These are phyloP conservation scores for Sitodiplosis mosellana DNA, from an alignment of 1,140 invertebrate species.

Conservation along the genomic window DNA sequence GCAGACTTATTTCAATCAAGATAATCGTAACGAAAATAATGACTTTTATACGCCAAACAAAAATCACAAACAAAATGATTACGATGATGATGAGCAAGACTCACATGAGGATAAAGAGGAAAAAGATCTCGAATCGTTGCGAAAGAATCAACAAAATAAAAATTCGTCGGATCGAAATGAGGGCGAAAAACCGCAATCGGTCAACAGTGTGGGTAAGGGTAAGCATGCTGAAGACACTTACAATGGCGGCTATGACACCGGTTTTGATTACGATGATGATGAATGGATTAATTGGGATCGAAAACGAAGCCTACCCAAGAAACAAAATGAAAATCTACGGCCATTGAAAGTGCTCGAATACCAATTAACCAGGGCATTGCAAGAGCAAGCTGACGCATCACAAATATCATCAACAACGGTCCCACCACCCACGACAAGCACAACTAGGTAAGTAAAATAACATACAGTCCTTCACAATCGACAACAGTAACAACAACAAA, in stretches of 20 bases:
- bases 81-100: constrained; percentile 10
- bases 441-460: constrained; percentile 7
- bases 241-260: not conserved
- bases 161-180: too few relatives aligned
- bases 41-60: constrained; percentile 15
- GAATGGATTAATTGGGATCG: constrained; percentile 10
- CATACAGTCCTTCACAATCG: constrained; percentile 8
- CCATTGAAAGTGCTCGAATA: not conserved
- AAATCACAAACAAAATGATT: constrained; percentile 26
- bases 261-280: constrained; percentile 4
- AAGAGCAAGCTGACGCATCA: not conserved
- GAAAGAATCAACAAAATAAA: not conserved
- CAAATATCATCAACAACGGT: constrained; percentile 2
- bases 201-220: too few relatives aligned
- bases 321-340: constrained; percentile 1
- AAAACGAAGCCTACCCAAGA: constrained; percentile 5
- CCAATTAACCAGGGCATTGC: not conserved
- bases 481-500: constrained; percentile 6
- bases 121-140: constrained; percentile 1
- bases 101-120: constrained; percentile 7
- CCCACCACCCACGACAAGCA: constrained; percentile 7
- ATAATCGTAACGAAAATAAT: not conserved
- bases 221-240: too few relatives aligned
- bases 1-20: not conserved
- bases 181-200: not conserved